Conservation (phyloP, 1,140 invertebrate genomes). For the Drosophila melanica region DNA sequence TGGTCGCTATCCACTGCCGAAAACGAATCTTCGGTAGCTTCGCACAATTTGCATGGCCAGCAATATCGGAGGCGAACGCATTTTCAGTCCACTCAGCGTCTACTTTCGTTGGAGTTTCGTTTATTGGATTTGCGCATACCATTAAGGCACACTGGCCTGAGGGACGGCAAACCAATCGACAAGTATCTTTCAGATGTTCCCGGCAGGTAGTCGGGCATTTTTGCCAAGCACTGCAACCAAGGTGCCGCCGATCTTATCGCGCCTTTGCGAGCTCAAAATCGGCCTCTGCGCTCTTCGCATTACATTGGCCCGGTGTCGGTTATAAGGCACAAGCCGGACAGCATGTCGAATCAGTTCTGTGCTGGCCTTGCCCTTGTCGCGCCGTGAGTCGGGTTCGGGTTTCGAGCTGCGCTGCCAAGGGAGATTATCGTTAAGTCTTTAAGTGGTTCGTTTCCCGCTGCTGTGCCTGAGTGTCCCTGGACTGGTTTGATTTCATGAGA, state of each 20-base stretch:
- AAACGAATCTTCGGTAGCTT: slow-evolving; percentile 13
- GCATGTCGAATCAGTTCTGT: slow-evolving; percentile 65
- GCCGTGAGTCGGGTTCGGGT: slow-evolving; percentile 26
- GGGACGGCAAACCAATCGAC: background rate
- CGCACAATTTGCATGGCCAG: slow-evolving; percentile 60
- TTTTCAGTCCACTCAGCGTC: slow-evolving; percentile 66
- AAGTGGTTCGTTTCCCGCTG: background rate
- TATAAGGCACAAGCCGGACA: slow-evolving; percentile 61
- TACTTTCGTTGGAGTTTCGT: slow-evolving; percentile 34
- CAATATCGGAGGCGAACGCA: slow-evolving; percentile 39
- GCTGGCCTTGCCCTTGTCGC: slow-evolving; percentile 61
- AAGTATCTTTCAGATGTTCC: slow-evolving; percentile 18
- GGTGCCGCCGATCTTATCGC: slow-evolving; percentile 43
- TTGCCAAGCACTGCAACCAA: slow-evolving; percentile 30
- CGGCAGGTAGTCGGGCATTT: slow-evolving; percentile 31
- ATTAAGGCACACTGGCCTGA: slow-evolving; percentile 44
- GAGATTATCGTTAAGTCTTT: slow-evolving; percentile 7
- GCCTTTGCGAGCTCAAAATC: slow-evolving; percentile 27
- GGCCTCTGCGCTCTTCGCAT: slow-evolving; percentile 34
- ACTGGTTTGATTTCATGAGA: slow-evolving; percentile 7
- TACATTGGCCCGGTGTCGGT: slow-evolving; percentile 33
- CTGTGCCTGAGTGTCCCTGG: slow-evolving; percentile 8
- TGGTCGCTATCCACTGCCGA: slow-evolving; percentile 2
- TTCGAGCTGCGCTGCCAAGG: background rate
- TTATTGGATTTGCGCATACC: slow-evolving; percentile 47